Evolutionary conservation across 2,888 invertebrate genomes (phyloP), one percentile per base, ranked within the genome.

Genomic region (Dynastes tityus): DNA sequence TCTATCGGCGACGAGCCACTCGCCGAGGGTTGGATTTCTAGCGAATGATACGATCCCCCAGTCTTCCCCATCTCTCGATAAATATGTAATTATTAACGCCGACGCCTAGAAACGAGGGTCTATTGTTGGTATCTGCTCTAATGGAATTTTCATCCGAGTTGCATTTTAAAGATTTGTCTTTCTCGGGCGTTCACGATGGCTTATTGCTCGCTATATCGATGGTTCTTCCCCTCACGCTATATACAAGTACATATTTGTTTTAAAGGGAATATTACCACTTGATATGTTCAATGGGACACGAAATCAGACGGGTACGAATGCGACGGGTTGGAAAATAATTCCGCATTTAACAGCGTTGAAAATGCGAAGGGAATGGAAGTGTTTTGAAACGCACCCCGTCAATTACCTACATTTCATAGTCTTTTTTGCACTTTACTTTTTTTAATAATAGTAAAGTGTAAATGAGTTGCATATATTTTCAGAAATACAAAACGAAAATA

Each of bases 131-230:
- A 73, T 58, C 73, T 40, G 22, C 58, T 58, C 73, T 73, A 73
- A 73, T 73, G 73, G 73, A 73, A 73, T 73, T 61, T 58, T 73
- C 73, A 73, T 73, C 58, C 40, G 73, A 58, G 58, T 73, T 73
- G 58, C 73, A 58, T 61, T 73, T 73, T 58, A 73, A 73, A 73
- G 73, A 73, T 73, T 58, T 58, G 73, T 73, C 55, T 37, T 37
- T 22, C 58, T 40, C 55, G 3, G 22, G 8, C 22, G 16, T 37
- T 11, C 58, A 58, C 29, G 58, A 73, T 73, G 37, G 73, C 58
- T 58, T 73, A 73, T 58, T 58, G 58, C 70, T 55, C 22, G 8
- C 16, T 9, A 22, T 16, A 55, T 65, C 37, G 65, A 11, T 2
- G 11, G 6, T 29, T 49, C 29, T 49, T 51, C 68, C 68, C 27